These are phyloP conservation scores for Crotalus helleri DNA, from an alignment of 2,113 vertebrate genomes.

Conservation along the genomic window DNA sequence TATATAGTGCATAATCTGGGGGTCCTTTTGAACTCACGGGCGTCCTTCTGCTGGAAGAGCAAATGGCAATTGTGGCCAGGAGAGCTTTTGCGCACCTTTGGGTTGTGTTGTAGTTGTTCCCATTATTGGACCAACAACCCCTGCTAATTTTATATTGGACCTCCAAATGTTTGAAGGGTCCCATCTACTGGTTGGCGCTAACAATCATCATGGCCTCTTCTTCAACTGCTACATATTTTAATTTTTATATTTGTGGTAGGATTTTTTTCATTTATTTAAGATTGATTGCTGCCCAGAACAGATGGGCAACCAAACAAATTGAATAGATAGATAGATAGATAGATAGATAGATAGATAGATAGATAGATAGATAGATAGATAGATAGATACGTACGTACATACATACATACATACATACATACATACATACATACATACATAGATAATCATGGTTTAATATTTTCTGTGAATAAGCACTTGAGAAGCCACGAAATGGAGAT, in stretches of 20 bases:
- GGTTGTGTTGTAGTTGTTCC: neutral
- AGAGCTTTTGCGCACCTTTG: neutral
- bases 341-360: neutral
- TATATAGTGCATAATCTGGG: neutral
- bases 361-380: neutral
- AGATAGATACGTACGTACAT: too few species aligned
- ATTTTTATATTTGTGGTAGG: neutral
- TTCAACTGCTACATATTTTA: neutral
- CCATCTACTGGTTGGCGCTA: neutral
- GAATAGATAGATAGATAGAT: neutral
- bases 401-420: neutral
- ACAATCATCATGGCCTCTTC: neutral
- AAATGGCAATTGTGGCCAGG: neutral
- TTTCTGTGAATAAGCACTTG: neutral
- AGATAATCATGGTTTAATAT: neutral
- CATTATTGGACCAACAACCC: neutral
- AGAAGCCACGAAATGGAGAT: neutral
- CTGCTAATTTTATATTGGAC: neutral
- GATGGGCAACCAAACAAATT: neutral
- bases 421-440: neutral
- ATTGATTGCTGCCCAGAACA: neutral
- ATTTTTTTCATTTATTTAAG: neutral
- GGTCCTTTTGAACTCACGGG: neutral
- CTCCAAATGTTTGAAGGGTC: neutral
- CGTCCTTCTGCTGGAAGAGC: neutral